Evolutionary conservation across 2,797 vertebrate species (phyloP).

Genomic region (Sphaeramia orbicularis): DNA sequence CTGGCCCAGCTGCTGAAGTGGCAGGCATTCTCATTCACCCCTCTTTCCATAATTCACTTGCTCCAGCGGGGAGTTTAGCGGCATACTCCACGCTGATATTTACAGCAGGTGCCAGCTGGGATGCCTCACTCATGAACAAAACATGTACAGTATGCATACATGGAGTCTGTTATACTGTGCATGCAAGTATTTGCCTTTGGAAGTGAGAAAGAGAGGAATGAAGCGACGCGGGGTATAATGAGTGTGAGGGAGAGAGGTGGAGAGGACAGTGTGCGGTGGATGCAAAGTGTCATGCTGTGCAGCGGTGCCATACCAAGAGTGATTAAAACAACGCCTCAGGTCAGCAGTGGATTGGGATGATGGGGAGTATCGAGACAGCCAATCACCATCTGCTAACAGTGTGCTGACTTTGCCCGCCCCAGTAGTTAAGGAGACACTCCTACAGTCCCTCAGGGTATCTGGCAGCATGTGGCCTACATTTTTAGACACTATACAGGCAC

Average conservation of each 20-base stretch:
- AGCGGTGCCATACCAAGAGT: conserved; percentile 56
- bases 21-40: conserved; percentile 34
- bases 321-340: conserved; percentile 80
- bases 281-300: conserved; percentile 25
- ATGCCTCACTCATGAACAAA: not conserved
- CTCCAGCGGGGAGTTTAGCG: conserved; percentile 48
- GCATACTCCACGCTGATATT: conserved; percentile 48
- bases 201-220: not conserved
- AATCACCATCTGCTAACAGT: conserved; percentile 65
- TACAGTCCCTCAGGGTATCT: conserved; percentile 37
- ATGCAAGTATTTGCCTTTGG: conserved; percentile 20
- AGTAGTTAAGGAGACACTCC: conserved; percentile 67
- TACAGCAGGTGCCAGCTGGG: conserved; percentile 43
- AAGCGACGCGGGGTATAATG: conserved; percentile 15
- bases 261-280: conserved; percentile 30
- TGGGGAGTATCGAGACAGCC: conserved; percentile 59
- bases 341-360: conserved; percentile 65
- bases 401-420: conserved; percentile 66
- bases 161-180: conserved; percentile 1
- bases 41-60: conserved; percentile 64
- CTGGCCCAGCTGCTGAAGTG: conserved; percentile 45
- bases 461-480: conserved; percentile 56
- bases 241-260: conserved; percentile 19
- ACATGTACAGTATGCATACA: conserved; percentile 5
- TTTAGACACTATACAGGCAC: conserved; percentile 40